A percentile compares a stretch with the other conserved stretches of the same genome.
Evolutionary conservation across 2,888 invertebrate genomes (phyloP).

Genomic region (Drosophila nr. fundita): DNA sequence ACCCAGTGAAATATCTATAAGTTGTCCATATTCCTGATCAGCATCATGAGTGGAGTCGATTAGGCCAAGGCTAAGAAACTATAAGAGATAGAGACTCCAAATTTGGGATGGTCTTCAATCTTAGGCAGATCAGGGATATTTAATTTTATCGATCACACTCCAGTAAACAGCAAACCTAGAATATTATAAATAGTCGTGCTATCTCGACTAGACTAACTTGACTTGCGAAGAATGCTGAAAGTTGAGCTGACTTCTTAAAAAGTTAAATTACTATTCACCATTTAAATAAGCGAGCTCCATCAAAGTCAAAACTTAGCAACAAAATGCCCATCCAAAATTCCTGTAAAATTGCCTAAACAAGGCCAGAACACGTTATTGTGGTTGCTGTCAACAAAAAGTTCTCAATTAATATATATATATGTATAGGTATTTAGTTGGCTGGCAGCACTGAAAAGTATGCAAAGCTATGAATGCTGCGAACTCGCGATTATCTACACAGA

Average conservation of each 20-base stretch:
- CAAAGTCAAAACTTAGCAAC: background rate
- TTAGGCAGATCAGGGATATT: background rate
- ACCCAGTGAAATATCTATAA: no score
- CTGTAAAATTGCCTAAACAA: background rate
- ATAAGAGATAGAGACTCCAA: background rate
- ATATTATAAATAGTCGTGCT: background rate
- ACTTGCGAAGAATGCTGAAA: background rate
- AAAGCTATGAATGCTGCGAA: slow-evolving; percentile 21
- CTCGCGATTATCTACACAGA: slow-evolving; percentile 13
- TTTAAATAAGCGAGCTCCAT: background rate
- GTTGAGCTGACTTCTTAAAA: background rate
- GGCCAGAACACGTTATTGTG: background rate
- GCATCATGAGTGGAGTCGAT: background rate
- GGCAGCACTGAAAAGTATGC: slow-evolving; percentile 14
- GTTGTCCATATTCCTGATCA: background rate
- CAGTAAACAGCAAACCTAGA: background rate
- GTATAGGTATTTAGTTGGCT: background rate
- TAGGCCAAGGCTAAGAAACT: background rate
- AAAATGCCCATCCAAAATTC: background rate
- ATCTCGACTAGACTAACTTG: no score
- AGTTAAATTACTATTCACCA: background rate
- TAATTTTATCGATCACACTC: background rate
- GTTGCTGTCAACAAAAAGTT: slow-evolving; percentile 14
- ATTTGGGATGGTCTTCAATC: background rate
- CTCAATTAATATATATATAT: slow-evolving; percentile 12